phyloP scores from a whole-genome alignment of 2,797 vertebrate genomes.

The Coccyzus lansbergi region DNA sequence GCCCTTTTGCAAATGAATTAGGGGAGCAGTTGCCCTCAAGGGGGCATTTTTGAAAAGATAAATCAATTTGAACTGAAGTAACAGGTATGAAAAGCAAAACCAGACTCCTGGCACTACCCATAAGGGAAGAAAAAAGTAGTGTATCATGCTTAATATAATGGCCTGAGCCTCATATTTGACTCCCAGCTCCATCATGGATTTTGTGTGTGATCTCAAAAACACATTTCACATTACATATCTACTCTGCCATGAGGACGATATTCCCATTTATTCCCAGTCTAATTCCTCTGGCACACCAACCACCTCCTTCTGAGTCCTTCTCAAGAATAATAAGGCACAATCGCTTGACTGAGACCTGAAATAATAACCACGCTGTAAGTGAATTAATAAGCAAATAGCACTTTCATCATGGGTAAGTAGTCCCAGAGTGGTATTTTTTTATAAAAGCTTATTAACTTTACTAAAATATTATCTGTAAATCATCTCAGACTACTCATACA shows the following conservation, averaged over 20 bases:
- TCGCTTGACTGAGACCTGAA: neutral
- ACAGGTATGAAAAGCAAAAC: neutral
- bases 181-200: neutral
- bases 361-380: neutral
- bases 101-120: neutral
- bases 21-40: neutral
- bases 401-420: neutral
- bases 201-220: neutral
- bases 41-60: neutral
- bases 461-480: neutral
- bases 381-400: constrained; percentile 7
- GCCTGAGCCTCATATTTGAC: neutral
- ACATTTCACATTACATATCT: neutral
- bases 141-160: neutral
- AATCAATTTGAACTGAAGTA: neutral
- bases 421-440: neutral
- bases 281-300: neutral
- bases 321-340: neutral
- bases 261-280: neutral
- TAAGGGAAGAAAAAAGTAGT: neutral
- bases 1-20: neutral
- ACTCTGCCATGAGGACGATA: neutral
- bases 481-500: neutral
- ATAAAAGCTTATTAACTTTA: constrained; percentile 27
- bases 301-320: neutral